Evolutionary conservation across 2,113 vertebrate species (phyloP).

Genomic region (Hemichromis elongatus): DNA sequence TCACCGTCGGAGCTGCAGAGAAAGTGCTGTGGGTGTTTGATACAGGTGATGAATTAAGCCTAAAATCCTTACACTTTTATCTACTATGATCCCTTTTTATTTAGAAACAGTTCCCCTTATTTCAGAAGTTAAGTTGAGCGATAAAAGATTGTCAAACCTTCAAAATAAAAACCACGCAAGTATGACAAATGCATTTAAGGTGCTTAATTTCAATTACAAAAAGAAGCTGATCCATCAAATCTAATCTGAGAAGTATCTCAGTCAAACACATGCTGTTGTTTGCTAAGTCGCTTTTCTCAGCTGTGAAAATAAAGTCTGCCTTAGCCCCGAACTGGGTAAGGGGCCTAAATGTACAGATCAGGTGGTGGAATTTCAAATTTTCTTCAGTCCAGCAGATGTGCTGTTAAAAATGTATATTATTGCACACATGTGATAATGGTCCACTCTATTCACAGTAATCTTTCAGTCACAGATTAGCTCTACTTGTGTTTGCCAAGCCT

Average conservation of each 20-base stretch:
- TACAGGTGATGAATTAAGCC: not conserved
- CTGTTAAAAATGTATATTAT: not conserved
- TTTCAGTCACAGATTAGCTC: not conserved
- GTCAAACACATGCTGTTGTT: not conserved
- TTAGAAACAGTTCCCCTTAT: not conserved
- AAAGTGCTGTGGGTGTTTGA: not conserved
- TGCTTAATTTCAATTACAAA: not conserved
- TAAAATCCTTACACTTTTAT: not conserved
- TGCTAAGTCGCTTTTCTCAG: not conserved
- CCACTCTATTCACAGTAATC: not conserved
- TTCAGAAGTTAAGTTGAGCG: not conserved
- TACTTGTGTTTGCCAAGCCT: not conserved
- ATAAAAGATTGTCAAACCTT: not conserved
- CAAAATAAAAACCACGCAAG: not conserved
- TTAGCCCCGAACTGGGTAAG: not conserved
- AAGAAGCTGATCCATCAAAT: not conserved
- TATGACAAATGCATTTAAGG: not conserved
- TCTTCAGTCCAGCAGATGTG: not conserved
- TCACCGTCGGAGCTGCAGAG: not conserved
- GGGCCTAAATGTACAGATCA: not conserved
- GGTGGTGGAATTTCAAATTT: not conserved
- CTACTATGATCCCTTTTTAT: not conserved
- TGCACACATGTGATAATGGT: not conserved
- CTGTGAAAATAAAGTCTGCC: not conserved
- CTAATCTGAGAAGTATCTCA: not conserved